phyloP scores from a whole-genome alignment of 2,888 invertebrate genomes.

The Athalia rosae region DNA sequence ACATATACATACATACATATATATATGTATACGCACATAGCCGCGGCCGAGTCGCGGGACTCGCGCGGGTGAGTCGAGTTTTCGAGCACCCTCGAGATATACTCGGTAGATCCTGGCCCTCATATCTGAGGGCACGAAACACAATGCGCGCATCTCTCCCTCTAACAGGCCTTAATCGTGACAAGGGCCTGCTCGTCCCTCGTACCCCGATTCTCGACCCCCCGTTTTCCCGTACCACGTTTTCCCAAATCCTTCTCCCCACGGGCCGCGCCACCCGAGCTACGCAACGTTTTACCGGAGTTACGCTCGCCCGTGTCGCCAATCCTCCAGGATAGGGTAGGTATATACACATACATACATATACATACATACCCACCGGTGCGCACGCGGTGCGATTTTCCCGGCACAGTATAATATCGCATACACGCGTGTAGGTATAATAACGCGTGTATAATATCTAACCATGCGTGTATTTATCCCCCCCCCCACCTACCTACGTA shows the following conservation, averaged over 20 bases:
- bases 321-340: neutral
- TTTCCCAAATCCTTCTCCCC: conserved; percentile 21
- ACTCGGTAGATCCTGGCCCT: conserved; percentile 56
- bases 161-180: conserved; percentile 68
- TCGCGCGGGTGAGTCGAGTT: conserved; percentile 58
- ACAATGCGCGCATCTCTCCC: conserved; percentile 64
- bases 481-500: neutral
- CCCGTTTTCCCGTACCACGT: neutral
- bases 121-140: conserved; percentile 58
- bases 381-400: conserved; percentile 2
- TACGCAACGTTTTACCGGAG: conserved; percentile 38
- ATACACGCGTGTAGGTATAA: conserved; percentile 1
- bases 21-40: neutral
- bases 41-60: conserved; percentile 48
- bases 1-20: neutral
- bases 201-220: neutral
- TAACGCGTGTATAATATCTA: too few relatives aligned
- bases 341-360: neutral
- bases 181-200: conserved; percentile 56
- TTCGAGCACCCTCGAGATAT: conserved; percentile 63
- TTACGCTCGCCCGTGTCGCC: conserved; percentile 34
- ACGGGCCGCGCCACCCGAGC: neutral
- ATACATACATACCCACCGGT: neutral
- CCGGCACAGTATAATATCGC: neutral
- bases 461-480: too few relatives aligned